phyloP scores from a whole-genome alignment of 2,113 vertebrate species.

The Oreochromis aureus region DNA sequence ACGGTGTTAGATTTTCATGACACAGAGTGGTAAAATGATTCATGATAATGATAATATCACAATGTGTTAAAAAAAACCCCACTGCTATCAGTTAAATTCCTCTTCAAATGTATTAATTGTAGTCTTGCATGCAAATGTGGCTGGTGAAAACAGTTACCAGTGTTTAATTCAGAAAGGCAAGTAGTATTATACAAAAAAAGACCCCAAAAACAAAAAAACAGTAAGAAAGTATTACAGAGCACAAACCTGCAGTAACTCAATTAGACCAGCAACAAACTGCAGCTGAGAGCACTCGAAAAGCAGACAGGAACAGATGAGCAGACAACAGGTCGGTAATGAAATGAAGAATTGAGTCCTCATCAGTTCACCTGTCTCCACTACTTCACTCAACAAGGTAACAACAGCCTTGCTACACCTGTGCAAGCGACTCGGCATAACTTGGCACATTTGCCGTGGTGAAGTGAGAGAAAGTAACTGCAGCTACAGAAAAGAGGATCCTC shows the following conservation, averaged over 20 bases:
- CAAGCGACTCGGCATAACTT: background rate
- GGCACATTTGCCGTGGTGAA: background rate
- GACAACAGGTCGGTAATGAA: background rate
- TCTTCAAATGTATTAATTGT: background rate
- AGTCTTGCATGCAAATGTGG: background rate
- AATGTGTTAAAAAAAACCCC: background rate
- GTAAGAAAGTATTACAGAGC: background rate
- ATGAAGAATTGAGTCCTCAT: background rate
- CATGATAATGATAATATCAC: background rate
- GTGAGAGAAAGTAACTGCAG: background rate
- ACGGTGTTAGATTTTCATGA: background rate
- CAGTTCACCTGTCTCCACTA: background rate
- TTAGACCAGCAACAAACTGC: background rate
- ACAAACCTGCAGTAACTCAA: background rate
- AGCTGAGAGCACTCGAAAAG: background rate
- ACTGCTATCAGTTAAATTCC: background rate
- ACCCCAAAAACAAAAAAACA: background rate
- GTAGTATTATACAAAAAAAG: background rate
- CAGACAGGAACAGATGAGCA: background rate
- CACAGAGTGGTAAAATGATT: background rate
- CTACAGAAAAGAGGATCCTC: background rate
- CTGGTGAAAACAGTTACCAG: background rate
- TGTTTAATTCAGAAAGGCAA: background rate
- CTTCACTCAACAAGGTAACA: background rate
- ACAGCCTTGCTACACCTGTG: background rate